Conservation (phyloP, 2,113 vertebrate species). For the Fregetta grallaria region DNA sequence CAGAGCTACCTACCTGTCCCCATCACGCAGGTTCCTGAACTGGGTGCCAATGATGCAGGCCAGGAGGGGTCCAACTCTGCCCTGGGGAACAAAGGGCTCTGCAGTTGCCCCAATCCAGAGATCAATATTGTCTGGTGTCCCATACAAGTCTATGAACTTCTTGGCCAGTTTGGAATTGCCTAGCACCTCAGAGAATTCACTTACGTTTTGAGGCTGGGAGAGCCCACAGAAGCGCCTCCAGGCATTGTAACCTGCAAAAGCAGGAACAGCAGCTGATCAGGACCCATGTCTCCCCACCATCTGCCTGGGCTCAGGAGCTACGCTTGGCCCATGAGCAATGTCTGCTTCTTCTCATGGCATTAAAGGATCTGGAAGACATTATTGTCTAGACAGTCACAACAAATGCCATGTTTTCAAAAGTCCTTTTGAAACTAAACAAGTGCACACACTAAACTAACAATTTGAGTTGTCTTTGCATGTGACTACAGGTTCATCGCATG, state of each 20-base stretch:
- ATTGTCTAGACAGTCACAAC: neutral
- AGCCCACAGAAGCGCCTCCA: slow-evolving; percentile 76
- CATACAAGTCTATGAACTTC: slow-evolving; percentile 82
- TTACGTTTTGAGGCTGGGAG: slow-evolving; percentile 75
- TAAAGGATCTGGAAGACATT: neutral
- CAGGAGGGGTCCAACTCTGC: slow-evolving; percentile 85
- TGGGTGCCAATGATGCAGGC: slow-evolving; percentile 87
- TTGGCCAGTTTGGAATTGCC: slow-evolving; percentile 75
- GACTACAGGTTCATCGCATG: neutral
- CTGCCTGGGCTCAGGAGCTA: neutral
- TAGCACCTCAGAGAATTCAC: slow-evolving; percentile 79
- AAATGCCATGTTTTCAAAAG: neutral
- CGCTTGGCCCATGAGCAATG: neutral
- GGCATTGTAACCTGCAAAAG: slow-evolving; percentile 45
- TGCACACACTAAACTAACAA: neutral
- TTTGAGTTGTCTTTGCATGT: neutral
- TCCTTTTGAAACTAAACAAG: too few species aligned
- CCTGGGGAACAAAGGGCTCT: slow-evolving; percentile 80
- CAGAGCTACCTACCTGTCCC: slow-evolving; percentile 73
- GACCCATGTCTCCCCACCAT: neutral
- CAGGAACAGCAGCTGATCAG: neutral
- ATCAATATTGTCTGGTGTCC: slow-evolving; percentile 83
- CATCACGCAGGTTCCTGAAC: slow-evolving; percentile 81
- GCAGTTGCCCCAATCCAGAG: slow-evolving; percentile 87
- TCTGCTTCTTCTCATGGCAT: neutral